Evolutionary conservation across 2,888 invertebrate genomes (phyloP), one percentile per base, ranked within the genome.

Genomic region (Drosophila bunnanda): DNA sequence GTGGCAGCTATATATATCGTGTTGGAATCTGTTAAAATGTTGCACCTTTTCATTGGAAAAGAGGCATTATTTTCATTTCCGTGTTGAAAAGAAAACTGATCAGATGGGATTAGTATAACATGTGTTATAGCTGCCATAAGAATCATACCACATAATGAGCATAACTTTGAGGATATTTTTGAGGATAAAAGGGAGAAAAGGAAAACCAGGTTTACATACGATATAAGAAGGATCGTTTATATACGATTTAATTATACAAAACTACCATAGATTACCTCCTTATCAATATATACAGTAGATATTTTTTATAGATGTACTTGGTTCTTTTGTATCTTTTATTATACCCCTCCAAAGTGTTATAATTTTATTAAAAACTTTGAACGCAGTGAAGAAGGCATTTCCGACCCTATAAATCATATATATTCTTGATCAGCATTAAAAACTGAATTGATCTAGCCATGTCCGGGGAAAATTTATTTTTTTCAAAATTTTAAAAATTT

Each of bases 81-180:
- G 10, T 22, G 1, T 15, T 0, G 15, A n/a, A 22, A 2, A 4
- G 17, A 2, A 30, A 30, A 13, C 48, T 48, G 13, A 30, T 30
- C 10, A 22, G 6, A 34, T 15, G 9, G 25, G 9, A 52, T 34
- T 15, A 32, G 32, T 6, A 34, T 6, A 52, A 52, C 32, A 15
- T 34, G 32, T 15, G 15, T 15, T 52, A 22, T 52, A 52, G 32
- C 20, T 52, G 50, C 50, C 50, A 34, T 52, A 52, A 20, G 50
- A 52, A 52, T 9, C 32, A 15, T 5, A 20, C 15, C 20, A 52
- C 32, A 32, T 32, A 20, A 50, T 50, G 20, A 32, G 32, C 50
- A 52, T 10, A 15, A 15, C 50, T 52, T 52, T 52, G 50, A 52
- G 50, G n/a, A n/a, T n/a, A 52, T 22, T 32, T 50, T 50, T 50